Conservation (phyloP, 2,797 vertebrate genomes). For the Enteromius paludinosus region DNA sequence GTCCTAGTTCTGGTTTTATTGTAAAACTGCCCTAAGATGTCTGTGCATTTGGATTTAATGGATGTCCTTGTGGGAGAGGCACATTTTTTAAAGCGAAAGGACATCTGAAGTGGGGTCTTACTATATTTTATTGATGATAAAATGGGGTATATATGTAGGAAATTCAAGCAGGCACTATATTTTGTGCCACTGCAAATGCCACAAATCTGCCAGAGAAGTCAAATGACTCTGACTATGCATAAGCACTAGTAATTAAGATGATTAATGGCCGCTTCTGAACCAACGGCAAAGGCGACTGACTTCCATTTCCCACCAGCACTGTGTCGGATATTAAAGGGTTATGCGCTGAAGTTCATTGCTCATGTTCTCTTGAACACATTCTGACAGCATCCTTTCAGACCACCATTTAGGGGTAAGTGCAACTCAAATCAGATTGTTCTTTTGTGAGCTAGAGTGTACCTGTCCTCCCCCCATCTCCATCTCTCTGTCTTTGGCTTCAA, state of each 20-base stretch:
- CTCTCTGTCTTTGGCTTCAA: constrained; percentile 42
- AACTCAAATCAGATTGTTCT: constrained; percentile 71
- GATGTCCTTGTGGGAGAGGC: constrained; percentile 35
- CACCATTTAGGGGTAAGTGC: constrained; percentile 65
- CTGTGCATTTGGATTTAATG: constrained; percentile 33
- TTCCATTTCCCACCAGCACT: constrained; percentile 39
- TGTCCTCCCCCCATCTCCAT: constrained; percentile 35
- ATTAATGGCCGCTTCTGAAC: constrained; percentile 41
- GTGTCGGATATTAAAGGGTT: constrained; percentile 51
- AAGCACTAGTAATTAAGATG: constrained; percentile 40
- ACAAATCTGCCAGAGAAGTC: constrained; percentile 49
- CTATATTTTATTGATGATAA: constrained; percentile 34
- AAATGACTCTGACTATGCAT: constrained; percentile 49
- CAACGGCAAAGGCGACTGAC: constrained; percentile 41
- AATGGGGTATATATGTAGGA: not conserved
- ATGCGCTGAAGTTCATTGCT: constrained; percentile 67
- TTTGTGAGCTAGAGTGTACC: constrained; percentile 50
- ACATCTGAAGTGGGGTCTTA: not conserved
- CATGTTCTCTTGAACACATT: constrained; percentile 69
- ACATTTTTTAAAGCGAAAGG: constrained; percentile 31
- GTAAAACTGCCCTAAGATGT: constrained; percentile 21
- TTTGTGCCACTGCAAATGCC: constrained; percentile 31
- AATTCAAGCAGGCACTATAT: constrained; percentile 33
- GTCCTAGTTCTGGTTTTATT: constrained; percentile 32
- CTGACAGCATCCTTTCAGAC: constrained; percentile 73